Evolutionary conservation across 2,888 invertebrate species (phyloP).

Genomic region (Nudaria mundana): DNA sequence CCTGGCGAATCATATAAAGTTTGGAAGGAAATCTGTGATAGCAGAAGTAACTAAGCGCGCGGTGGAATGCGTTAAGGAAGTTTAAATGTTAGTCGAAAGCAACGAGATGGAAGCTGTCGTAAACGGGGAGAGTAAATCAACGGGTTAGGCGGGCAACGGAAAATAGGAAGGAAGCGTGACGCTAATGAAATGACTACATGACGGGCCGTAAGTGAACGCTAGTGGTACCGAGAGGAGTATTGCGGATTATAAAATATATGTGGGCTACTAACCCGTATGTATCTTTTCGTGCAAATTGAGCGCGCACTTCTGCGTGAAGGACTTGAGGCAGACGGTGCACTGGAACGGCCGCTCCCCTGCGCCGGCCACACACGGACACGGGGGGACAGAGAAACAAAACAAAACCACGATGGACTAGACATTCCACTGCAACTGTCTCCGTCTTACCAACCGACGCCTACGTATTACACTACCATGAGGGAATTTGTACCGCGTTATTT

Average conservation of each 20-base stretch:
- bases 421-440: slow-evolving; percentile 56
- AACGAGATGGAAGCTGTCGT: slow-evolving; percentile 72
- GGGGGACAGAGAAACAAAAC: slow-evolving; percentile 81
- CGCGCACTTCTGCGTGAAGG: slow-evolving; percentile 83
- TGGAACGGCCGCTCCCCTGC: slow-evolving; percentile 83
- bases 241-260: slow-evolving; percentile 62
- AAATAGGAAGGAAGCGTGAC: slow-evolving; percentile 74
- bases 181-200: slow-evolving; percentile 70
- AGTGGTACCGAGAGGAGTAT: slow-evolving; percentile 63
- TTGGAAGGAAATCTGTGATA: slow-evolving; percentile 55
- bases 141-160: slow-evolving; percentile 78
- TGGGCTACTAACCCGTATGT: slow-evolving; percentile 83
- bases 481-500: slow-evolving; percentile 68
- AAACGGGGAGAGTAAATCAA: slow-evolving; percentile 61
- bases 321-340: slow-evolving; percentile 83
- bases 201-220: slow-evolving; percentile 57
- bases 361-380: slow-evolving; percentile 61
- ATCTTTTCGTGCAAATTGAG: slow-evolving; percentile 83
- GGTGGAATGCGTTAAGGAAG: slow-evolving; percentile 56
- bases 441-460: slow-evolving; percentile 36
- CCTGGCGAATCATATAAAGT: slow-evolving; percentile 51
- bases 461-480: slow-evolving; percentile 63
- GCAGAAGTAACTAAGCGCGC: slow-evolving; percentile 74
- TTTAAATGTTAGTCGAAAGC: slow-evolving; percentile 75
- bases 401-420: slow-evolving; percentile 81